These are phyloP conservation scores for Magallana ariakensis DNA, from an alignment of 1,140 invertebrate species.

Conservation along the genomic window DNA sequence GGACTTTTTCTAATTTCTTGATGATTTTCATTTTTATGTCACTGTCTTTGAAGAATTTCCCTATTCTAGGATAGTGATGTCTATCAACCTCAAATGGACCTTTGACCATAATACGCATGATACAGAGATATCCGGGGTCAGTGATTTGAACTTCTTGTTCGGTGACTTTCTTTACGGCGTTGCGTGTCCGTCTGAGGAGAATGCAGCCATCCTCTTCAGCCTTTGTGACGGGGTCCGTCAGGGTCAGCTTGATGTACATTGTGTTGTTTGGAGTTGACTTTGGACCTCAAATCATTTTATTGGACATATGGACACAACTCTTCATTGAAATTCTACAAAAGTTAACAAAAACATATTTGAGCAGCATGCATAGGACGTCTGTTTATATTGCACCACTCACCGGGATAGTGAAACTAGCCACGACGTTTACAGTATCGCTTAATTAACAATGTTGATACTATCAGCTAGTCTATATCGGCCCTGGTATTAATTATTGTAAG, in stretches of 20 bases:
- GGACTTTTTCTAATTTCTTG: conserved; percentile 12
- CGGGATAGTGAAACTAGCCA: no score
- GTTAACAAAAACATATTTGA: no score
- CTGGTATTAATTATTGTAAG: no score
- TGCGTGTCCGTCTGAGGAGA: background rate
- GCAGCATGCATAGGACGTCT: no score
- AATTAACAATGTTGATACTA: no score
- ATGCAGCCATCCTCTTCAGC: background rate
- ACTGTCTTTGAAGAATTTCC: conserved; percentile 12
- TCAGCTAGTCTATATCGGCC: no score
- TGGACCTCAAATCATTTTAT: no score
- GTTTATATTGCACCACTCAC: no score
- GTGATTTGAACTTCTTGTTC: conserved; percentile 24
- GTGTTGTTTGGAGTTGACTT: background rate
- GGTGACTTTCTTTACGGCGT: background rate
- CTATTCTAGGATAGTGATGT: background rate
- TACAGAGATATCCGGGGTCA: background rate
- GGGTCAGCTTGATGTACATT: background rate
- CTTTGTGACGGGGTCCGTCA: conserved; percentile 12
- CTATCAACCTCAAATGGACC: background rate
- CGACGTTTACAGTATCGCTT: no score
- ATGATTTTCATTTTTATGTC: conserved; percentile 20
- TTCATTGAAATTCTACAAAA: no score
- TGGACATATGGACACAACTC: no score
- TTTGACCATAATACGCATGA: conserved; percentile 18